Evolutionary conservation across 2,113 vertebrate species (phyloP), one percentile per base, ranked within the genome.

Genomic region (Dendropsophus ebraccatus): DNA sequence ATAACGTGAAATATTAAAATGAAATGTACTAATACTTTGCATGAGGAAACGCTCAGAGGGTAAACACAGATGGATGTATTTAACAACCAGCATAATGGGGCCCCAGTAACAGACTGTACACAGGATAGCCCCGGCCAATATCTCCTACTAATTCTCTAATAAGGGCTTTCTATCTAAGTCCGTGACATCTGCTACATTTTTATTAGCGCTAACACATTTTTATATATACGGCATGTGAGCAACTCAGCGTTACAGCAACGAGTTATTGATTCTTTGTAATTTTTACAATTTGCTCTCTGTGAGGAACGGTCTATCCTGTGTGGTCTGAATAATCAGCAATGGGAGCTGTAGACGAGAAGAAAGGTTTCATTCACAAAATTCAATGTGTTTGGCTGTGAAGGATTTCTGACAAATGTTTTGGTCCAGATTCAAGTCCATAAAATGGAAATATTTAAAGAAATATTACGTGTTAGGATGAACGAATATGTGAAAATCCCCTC

Each of bases 51-150:
- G 50, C 54, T 49, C 50, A 23, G 9, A 25, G 82, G n/a, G 70
- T 84, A 60, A 74, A 73, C 54, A 75, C 82, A 84, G 82, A 62
- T 84, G 72, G 54, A 84, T 28, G 6, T 75, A 60, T 75, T 81
- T 65, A 81, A 65, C 78, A 81, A 65, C 47, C 35, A 70, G 13
- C 28, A 50, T 70, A 9, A 49, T 30, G 47, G 60, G 23, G 56
- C 62, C 17, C 11, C 41, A 32, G 67, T 35, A 82, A 82, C 41
- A 70, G 60, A 25, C 60, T 52, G 41, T 76, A 52, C 50, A 83
- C 52, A 49, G 47, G 49, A 76, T 23, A 28, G 41, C 35, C 45
- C 13, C 10, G 47, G 35, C 50, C 72, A 60, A 70, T 69, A 69
- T 69, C 30, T 82, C 70, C 65, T 50, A 52, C 41, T 82, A 69